Base-by-base conservation (phyloP, 1,140 invertebrate species). In the Drosophila eugracilis region DNA sequence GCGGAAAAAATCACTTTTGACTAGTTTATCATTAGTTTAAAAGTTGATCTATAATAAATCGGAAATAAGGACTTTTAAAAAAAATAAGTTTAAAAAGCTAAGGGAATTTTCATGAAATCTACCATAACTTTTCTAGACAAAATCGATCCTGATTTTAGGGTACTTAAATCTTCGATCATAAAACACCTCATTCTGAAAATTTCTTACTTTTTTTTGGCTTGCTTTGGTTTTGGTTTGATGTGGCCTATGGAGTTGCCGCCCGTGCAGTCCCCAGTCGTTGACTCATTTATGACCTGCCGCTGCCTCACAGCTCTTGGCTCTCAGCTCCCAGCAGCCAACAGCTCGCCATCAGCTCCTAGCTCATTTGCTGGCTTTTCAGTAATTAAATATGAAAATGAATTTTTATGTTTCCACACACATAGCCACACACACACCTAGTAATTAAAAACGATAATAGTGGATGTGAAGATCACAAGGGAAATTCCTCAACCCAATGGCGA, bases 331-430 rank as follows among this genome's bases (percentile, higher is more conserved):
- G 6, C 47, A 44, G 10, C 22, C 22, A 14, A 42, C 45, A 52
- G 72, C 81, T 86, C 81, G n/a, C n/a, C n/a, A 34, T n/a, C 15
- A 44, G 10, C 22, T 28, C 19, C 48, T 49, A 52, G 72, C 81
- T 86, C 81, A 72, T 84, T 80, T 79, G 76, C 72, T 48, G 45
- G 57, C 39, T 62, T 73, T 73, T 67, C 52, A 48, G 70, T 70
- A 83, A 88, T 89, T 83, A 86, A 89, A 83, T 83, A 89, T 88
- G 44, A 83, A 89, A 75, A 75, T 88, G 49, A 75, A 69, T 75
- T 78, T 86, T 86, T 88, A 88, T 78, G 84, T 72, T 45, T 28
- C 47, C 54, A 54, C 60, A 71, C 36, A 55, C 37, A n/a, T 2
- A 4, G 42, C 47, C 42, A 41, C 62, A 55, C 66, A 50, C 44